Base-by-base conservation (phyloP, 2,888 invertebrate genomes). In the Zygaena filipendulae region DNA sequence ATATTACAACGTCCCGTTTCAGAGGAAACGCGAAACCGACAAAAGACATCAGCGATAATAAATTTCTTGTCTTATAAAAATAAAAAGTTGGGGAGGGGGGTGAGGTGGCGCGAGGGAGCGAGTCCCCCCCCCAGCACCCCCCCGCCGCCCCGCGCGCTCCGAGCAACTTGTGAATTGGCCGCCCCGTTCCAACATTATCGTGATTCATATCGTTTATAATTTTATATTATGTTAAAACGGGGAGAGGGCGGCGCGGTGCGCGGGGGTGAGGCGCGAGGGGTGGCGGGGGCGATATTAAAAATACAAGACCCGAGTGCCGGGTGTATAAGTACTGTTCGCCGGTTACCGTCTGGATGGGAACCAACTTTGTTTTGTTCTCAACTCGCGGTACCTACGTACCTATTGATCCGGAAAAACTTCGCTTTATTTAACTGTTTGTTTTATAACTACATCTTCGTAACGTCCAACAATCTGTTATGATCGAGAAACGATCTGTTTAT, bases 131-230 rank as follows among this genome's bases (percentile, higher is more conserved):
- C n/a, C n/a, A n/a, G n/a, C n/a, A n/a, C n/a, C n/a, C n/a, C n/a
- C n/a, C n/a, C n/a, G n/a, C n/a, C n/a, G n/a, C n/a, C n/a, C n/a
- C n/a, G n/a, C n/a, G n/a, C n/a, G n/a, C n/a, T n/a, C n/a, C n/a
- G 55, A 54, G 50, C 54, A 71, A 75, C 53, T 74, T 74, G 72
- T 71, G 74, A 74, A 75, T 74, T 71, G 68, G 74, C 71, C 67
- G 63, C 71, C 63, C 51, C 56, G 56, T 61, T 57, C 61, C 59
- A 64, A 69, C 71, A 71, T 74, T 74, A 77, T 74, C 72, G 70
- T 77, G 77, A 77, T 77, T 77, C 74, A 77, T 74, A 72, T 70
- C 74, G 68, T 68, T 77, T 77, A 74, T 77, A 77, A 77, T 77
- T 77, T 77, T 77, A 74, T 77, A 75, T 77, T 74, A 77, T 75